phyloP scores from a whole-genome alignment of 2,797 vertebrate genomes.

The Amazona finschi region DNA sequence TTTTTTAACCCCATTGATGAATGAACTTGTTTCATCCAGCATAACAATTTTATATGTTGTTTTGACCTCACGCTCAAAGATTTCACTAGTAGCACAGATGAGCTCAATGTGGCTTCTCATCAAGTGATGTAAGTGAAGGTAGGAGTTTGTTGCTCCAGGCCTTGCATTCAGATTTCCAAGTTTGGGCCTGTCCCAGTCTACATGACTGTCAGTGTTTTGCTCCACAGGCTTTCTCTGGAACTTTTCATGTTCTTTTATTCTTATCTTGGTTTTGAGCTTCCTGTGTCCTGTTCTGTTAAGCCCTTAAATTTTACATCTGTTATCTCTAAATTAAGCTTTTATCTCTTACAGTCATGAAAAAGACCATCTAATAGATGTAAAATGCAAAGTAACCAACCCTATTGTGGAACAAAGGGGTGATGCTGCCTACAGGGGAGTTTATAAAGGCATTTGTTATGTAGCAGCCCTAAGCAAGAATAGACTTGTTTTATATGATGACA shows the following conservation, averaged over 20 bases:
- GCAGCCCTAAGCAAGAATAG: background rate
- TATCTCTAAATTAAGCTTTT: background rate
- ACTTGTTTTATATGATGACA: background rate
- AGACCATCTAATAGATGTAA: background rate
- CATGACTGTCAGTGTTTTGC: background rate
- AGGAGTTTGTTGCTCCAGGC: background rate
- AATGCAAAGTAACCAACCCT: background rate
- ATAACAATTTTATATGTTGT: background rate
- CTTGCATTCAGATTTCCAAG: background rate
- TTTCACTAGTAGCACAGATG: background rate
- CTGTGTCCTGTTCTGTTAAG: background rate
- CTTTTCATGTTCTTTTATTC: background rate
- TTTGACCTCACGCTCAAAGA: background rate
- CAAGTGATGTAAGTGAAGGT: background rate
- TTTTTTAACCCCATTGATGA: background rate
- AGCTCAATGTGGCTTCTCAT: background rate
- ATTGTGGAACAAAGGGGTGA: background rate
- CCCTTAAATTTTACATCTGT: background rate
- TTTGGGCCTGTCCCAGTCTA: background rate
- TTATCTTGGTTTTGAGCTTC: background rate
- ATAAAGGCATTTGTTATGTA: background rate
- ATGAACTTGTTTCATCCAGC: background rate
- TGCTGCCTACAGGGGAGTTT: background rate
- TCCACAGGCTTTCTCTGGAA: background rate
- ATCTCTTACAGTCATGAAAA: background rate